phyloP scores from a whole-genome alignment of 2,113 vertebrate species.

The Archilochus colubris region DNA sequence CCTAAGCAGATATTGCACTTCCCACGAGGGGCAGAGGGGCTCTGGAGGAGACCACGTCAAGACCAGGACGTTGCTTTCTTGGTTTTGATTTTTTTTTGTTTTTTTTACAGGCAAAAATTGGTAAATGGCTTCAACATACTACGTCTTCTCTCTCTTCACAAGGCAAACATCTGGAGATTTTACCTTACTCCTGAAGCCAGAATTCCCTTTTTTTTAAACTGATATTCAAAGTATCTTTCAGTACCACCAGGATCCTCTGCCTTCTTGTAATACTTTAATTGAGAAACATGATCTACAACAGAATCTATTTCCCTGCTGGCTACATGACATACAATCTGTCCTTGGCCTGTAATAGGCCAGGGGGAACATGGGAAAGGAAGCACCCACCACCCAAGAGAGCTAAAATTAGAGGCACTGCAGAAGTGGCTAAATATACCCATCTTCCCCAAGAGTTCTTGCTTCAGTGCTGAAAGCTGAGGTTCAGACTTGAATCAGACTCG shows the following conservation, averaged over 20 bases:
- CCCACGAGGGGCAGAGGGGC: slow-evolving; percentile 62
- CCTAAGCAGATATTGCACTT: slow-evolving; percentile 65
- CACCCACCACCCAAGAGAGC: slow-evolving; percentile 72
- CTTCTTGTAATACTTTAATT: slow-evolving; percentile 78
- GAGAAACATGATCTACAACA: slow-evolving; percentile 88
- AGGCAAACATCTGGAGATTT: slow-evolving; percentile 74
- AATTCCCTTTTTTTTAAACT: slow-evolving; percentile 58
- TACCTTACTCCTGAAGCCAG: slow-evolving; percentile 62
- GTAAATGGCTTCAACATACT: slow-evolving; percentile 64
- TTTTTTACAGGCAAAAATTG: slow-evolving; percentile 51
- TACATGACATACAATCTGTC: slow-evolving; percentile 83
- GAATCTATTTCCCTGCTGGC: slow-evolving; percentile 82
- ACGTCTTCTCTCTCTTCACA: slow-evolving; percentile 71
- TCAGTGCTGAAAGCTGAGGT: slow-evolving; percentile 30
- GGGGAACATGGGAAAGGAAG: slow-evolving; percentile 85
- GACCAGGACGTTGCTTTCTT: slow-evolving; percentile 53
- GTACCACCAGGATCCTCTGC: slow-evolving; percentile 80
- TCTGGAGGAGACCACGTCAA: slow-evolving; percentile 67
- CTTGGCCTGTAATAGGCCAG: slow-evolving; percentile 79
- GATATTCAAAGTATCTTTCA: slow-evolving; percentile 80
- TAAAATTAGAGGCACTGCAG: slow-evolving; percentile 86
- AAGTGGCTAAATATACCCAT: slow-evolving; percentile 81
- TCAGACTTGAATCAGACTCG: neutral
- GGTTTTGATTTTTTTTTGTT: neutral
- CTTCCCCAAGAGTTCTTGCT: slow-evolving; percentile 76